Conservation (phyloP, 2,888 invertebrate species). For the Corythucha ciliata region DNA sequence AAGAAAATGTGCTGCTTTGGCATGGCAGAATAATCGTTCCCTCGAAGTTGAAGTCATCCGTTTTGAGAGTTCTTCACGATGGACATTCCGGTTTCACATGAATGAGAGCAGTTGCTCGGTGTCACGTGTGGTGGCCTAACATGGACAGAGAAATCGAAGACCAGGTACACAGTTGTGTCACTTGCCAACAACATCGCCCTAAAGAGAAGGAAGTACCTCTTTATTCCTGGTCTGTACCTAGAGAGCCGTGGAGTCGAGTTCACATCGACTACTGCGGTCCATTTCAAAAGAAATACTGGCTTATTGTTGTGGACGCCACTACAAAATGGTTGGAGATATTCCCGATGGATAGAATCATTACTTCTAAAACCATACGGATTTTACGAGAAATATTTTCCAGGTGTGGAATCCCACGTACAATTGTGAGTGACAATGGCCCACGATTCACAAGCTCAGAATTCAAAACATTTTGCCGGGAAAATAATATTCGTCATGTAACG, state of each 20-base stretch:
- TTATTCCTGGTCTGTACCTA: constrained; percentile 32
- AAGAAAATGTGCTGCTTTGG: constrained; percentile 13
- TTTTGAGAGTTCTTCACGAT: constrained; percentile 18
- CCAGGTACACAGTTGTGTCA: constrained; percentile 6
- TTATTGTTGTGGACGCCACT: constrained; percentile 35
- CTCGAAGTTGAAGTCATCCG: background rate
- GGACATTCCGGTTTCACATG: constrained; percentile 30
- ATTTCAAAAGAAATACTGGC: constrained; percentile 29
- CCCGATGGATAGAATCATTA: constrained; percentile 20
- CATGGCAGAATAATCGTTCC: constrained; percentile 21
- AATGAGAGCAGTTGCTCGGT: background rate
- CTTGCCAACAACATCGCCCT: constrained; percentile 27
- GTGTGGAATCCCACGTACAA: constrained; percentile 30
- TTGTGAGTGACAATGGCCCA: constrained; percentile 9
- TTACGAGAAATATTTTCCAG: constrained; percentile 12
- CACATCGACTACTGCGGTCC: constrained; percentile 34
- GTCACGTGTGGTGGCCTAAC: constrained; percentile 11
- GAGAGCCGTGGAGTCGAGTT: constrained; percentile 30
- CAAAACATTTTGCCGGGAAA: background rate
- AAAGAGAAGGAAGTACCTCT: constrained; percentile 26
- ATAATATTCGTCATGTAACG: constrained; percentile 4
- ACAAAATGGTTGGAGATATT: constrained; percentile 28
- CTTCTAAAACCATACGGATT: background rate
- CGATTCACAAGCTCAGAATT: constrained; percentile 1
- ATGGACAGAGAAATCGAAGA: constrained; percentile 5